Percentiles rank a stretch among this genome's conserved stretches.
Conservation (phyloP, 2,113 vertebrate genomes). For the Lycaon pictus region DNA sequence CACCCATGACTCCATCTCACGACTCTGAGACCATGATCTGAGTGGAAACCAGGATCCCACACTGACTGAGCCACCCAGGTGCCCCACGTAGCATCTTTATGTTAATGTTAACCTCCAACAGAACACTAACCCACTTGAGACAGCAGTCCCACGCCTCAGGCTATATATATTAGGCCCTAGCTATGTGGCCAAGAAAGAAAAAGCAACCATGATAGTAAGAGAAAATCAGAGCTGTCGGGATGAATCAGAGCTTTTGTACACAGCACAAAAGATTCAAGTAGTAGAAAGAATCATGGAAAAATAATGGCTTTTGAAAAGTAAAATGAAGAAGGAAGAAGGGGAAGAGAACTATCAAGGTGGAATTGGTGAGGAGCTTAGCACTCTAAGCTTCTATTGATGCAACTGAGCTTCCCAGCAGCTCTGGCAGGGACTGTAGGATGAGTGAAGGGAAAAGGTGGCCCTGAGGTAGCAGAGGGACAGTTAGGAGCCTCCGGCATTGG, state of each 20-base stretch:
- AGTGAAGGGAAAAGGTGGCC: neutral
- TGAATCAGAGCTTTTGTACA: neutral
- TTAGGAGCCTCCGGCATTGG: neutral
- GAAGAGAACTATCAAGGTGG: neutral
- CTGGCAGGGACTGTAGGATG: too few species aligned
- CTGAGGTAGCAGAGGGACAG: neutral
- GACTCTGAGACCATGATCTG: neutral
- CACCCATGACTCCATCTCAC: neutral
- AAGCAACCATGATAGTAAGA: neutral
- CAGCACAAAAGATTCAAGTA: neutral
- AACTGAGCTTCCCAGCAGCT: neutral
- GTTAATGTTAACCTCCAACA: neutral
- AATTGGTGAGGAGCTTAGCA: too few species aligned
- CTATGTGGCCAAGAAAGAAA: neutral
- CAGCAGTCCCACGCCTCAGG: neutral
- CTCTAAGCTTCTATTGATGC: fast-evolving
- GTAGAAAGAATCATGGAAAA: neutral
- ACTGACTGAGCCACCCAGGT: neutral
- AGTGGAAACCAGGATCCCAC: neutral
- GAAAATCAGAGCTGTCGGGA: neutral
- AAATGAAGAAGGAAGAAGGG: neutral
- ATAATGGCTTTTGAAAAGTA: neutral
- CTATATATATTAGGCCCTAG: neutral
- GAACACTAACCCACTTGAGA: neutral
- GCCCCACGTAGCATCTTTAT: neutral